Evolutionary conservation across 2,888 invertebrate genomes (phyloP), one percentile per base, ranked within the genome.

Genomic region (Odiellus spinosus): DNA sequence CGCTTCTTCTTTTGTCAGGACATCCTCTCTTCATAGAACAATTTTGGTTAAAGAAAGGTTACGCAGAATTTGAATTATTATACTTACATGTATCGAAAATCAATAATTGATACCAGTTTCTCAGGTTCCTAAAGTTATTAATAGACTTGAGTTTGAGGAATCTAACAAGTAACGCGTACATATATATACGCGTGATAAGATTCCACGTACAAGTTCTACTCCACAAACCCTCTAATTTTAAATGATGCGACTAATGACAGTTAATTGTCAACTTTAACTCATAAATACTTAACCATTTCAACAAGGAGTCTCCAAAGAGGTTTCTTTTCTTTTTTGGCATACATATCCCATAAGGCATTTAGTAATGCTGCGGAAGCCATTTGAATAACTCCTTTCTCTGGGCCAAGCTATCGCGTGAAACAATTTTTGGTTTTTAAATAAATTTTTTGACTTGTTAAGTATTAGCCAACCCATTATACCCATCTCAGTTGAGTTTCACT

Each of bases 331-430:
- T 82, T 67, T 58, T 82, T 76, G 0, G 80, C 87, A 88, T 88
- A 88, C 45, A 90, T 67, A 64, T 91, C 91, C 90, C 90, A 91
- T 2, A 90, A 64, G 1, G 86, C 81, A 65, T 90, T 91, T n/a
- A 87, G 67, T 45, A 90, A 76, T 8, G 86, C 88, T 1, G 85
- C 87, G 2, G 78, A 78, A 0, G 88, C 90, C 56, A 91, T 69
- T 67, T 90, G 88, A 11, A 77, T 77, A 0, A 82, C 88, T 10
- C 90, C 88, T 66, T 88, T 88, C 64, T 88, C 87, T 11, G 88
- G 88, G 1, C 88, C 88, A 44, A 88, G 74, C 86, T 83, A 8
- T 17, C 5, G 5, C 17, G 38, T 10, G 12, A 26, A 26, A 26
- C 8, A 26, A n/a, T n/a, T n/a, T n/a, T 17, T 6, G 17, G 11